These are phyloP conservation scores for Sebastes nivosus DNA, from an alignment of 2,797 vertebrate species.

Conservation along the genomic window DNA sequence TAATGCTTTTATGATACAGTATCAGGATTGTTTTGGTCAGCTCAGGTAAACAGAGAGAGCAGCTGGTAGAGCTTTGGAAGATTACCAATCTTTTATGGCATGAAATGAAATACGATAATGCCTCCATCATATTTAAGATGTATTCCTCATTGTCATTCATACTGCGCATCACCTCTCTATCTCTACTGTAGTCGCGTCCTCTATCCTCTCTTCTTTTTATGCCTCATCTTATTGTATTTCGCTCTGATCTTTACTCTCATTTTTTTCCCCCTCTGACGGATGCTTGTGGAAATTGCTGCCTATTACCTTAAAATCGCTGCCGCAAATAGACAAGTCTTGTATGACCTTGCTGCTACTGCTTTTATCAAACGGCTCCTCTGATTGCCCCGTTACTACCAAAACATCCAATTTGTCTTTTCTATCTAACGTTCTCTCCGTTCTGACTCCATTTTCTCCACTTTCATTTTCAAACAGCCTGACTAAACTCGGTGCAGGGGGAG, in stretches of 20 bases:
- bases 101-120: not conserved
- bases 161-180: not conserved
- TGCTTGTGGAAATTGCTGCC: constrained; percentile 56
- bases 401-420: constrained; percentile 58
- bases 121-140: not conserved
- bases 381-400: constrained; percentile 38
- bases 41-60: not conserved
- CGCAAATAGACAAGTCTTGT: constrained; percentile 35
- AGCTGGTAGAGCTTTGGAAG: constrained; percentile 2
- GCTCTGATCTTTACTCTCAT: constrained; percentile 14
- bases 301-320: constrained; percentile 53
- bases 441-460: not conserved
- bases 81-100: not conserved
- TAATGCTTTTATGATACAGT: not conserved
- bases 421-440: constrained; percentile 20
- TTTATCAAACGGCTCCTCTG: constrained; percentile 48
- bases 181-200: not conserved
- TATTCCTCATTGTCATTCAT: constrained; percentile 9
- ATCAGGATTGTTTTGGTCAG: not conserved
- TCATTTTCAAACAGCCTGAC: constrained; percentile 48
- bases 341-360: constrained; percentile 53
- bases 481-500: constrained; percentile 35
- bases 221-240: constrained; percentile 21
- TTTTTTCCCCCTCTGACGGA: constrained; percentile 12
- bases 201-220: constrained; percentile 16